Evolutionary conservation across 2,113 vertebrate genomes (phyloP), one percentile per base, ranked within the genome.

Genomic region (Philantomba maxwellii): DNA sequence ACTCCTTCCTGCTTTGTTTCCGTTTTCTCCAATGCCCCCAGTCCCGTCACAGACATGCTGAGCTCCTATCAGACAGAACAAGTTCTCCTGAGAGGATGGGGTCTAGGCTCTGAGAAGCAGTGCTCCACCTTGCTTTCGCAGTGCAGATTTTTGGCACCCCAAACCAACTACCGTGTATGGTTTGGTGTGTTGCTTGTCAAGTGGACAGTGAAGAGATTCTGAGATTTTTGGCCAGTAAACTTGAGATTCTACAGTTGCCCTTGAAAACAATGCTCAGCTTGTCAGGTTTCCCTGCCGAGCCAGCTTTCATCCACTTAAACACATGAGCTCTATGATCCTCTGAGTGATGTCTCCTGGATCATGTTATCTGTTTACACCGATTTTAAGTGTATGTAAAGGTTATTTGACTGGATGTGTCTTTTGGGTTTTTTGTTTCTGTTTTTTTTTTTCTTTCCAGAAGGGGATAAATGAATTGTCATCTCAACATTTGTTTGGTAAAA

Each of bases 401-500:
- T 93, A 97, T 94, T 96, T 96, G 92, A 96, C 75, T 96, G 91
- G 94, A 92, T 96, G 92, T 97, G 92, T 97, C 91, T 96, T 97
- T 97, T 12, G 87, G 91, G 60, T 43, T 81, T 92, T 88, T 92
- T 92, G 58, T 53, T 57, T 95, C 30, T 93, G n/a, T 77, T 93
- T 6, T 92, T 89, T 8, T 60, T 57, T n/a, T 80, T 91, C 80
- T 60, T 83, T 85, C 9, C 88, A 97, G 92, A 97, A 97, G 95
- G 84, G 60, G 93, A 87, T 97, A 96, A 92, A 95, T 87, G 89
- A 97, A 95, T 87, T 96, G 84, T 94, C 95, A 95, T 87, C 84
- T 96, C 92, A 90, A 90, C 62, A 85, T 98, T 92, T 88, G 85
- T 97, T 98, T 97, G 95, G 66, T 96, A 95, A 98, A 97, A 97